Base-by-base conservation (phyloP, 2,888 invertebrate species). In the Oscheius myriophilus region DNA sequence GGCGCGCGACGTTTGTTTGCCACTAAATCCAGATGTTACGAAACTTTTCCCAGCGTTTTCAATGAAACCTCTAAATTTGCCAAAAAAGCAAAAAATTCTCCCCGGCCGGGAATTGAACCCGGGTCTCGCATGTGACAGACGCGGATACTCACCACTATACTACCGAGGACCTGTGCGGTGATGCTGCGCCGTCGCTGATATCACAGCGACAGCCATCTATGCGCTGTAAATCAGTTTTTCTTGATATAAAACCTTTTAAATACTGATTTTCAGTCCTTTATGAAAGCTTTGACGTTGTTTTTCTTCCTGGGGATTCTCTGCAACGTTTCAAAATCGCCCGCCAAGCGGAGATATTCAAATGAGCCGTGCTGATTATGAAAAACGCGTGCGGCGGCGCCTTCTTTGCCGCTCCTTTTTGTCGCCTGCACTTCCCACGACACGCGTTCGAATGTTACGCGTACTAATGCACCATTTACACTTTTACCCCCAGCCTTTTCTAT, bases 91-190 rank as follows among this genome's bases (percentile, higher is more conserved):
- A 67, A 67, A 59, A 21, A 21, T 76, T 76, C 81, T 82, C 81
- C 80, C 81, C 79, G 81, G 80, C 82, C 82, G 81, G 81, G 81
- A 80, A 82, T 82, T 78, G 81, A 82, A 82, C 81, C 79, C 80
- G 82, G 82, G 82, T 82, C 82, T 82, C 82, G 82, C 82, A 82
- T 78, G 82, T 82, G 82, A 82, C 82, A 82, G 82, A 77, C 82
- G 81, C 81, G 82, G 82, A 82, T 82, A 82, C 81, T 82, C 72
- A 82, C 81, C 80, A 82, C 81, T 82, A 82, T 80, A 82, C 81
- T 82, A 82, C 79, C 80, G 78, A 79, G 79, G 79, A 80, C 75
- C 33, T 33, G 33, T 3, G 33, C n/a, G 9, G 4, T 6, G 33
- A 33, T 9, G 33, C 33, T 9, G 33, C 33, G 33, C 33, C 4